Conservation (phyloP, 2,888 invertebrate species). For the Papilio gigon region DNA sequence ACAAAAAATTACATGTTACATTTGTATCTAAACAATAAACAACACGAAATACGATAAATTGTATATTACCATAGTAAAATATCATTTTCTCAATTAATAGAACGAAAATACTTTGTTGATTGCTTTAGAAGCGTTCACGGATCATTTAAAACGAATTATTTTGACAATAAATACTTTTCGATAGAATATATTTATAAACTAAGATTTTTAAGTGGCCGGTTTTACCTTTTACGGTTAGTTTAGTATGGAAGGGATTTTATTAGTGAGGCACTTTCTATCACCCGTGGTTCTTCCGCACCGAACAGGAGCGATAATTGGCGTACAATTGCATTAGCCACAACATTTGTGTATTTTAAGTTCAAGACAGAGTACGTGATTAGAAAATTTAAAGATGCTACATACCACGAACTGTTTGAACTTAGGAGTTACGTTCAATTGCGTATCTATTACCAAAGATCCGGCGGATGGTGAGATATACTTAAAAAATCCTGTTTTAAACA, state of each 20-base stretch:
- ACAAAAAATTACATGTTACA: neutral
- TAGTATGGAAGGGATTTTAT: conserved; percentile 26
- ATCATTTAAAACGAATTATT: conserved; percentile 25
- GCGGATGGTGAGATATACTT: conserved; percentile 18
- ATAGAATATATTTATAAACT: conserved; percentile 14
- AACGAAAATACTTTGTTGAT: conserved; percentile 21
- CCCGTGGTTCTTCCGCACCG: conserved; percentile 14
- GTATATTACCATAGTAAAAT: conserved; percentile 2
- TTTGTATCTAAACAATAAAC: neutral
- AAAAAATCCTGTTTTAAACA: conserved; percentile 26
- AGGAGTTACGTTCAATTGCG: conserved; percentile 9
- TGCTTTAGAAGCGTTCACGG: conserved; percentile 11
- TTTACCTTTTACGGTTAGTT: conserved; percentile 23
- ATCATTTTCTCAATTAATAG: conserved; percentile 1
- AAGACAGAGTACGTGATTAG: conserved; percentile 37
- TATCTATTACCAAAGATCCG: conserved; percentile 20
- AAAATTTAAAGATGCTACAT: conserved; percentile 28
- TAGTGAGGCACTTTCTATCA: conserved; percentile 16
- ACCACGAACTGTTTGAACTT: conserved; percentile 21
- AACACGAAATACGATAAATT: neutral
- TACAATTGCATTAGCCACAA: conserved; percentile 22
- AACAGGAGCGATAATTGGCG: conserved; percentile 40
- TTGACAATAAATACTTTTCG: conserved; percentile 11
- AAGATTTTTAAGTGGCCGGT: conserved; percentile 15
- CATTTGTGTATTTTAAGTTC: conserved; percentile 27